phyloP scores from a whole-genome alignment of 2,888 invertebrate genomes.

The Diadegma fenestrale region DNA sequence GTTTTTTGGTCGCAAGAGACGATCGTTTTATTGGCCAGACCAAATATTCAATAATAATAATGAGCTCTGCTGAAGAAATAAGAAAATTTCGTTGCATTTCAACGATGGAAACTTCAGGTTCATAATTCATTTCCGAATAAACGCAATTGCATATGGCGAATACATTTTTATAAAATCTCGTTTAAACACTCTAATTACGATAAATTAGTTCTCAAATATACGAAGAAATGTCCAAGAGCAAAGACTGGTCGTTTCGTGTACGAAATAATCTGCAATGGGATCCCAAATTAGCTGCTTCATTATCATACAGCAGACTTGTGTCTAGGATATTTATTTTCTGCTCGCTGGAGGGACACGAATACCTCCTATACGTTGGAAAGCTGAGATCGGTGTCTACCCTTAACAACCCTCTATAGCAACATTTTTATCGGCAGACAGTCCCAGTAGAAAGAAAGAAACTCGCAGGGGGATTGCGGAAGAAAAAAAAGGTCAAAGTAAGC shows the following conservation, averaged over 20 bases:
- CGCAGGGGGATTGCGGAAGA: not conserved
- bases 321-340: not conserved
- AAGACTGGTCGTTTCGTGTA: not conserved
- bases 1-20: too few species aligned
- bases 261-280: not conserved
- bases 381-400: not conserved
- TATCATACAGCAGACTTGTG: not conserved
- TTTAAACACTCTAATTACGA: not conserved
- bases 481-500: constrained; percentile 38
- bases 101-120: too few species aligned
- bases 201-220: not conserved
- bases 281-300: not conserved
- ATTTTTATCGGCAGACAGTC: constrained; percentile 25
- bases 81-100: too few species aligned
- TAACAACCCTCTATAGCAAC: constrained; percentile 30
- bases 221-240: not conserved
- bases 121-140: not conserved
- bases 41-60: too few species aligned
- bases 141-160: not conserved
- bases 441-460: constrained; percentile 32
- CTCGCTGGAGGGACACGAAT: not conserved
- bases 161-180: not conserved
- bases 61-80: too few species aligned
- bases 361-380: not conserved
- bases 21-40: too few species aligned